Evolutionary conservation across 2,113 vertebrate species (phyloP).

Genomic region (Oryzias melastigma): DNA sequence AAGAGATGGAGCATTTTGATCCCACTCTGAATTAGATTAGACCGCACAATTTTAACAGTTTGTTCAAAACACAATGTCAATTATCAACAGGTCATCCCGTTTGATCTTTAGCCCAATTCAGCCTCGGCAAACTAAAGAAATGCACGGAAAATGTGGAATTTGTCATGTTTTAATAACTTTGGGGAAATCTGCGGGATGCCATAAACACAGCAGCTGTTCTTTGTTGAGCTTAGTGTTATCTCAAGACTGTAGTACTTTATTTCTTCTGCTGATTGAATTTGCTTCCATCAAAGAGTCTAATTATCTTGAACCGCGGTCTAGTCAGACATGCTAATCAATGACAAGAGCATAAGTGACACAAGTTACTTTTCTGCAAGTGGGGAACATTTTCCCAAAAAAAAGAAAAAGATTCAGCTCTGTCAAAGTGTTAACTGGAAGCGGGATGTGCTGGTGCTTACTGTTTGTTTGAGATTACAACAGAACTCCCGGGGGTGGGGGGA

Average conservation of each 20-base stretch:
- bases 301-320: conserved; percentile 30
- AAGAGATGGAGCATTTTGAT: conserved; percentile 73
- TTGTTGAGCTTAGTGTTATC: conserved; percentile 5
- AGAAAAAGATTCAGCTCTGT: conserved; percentile 13
- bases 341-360: conserved; percentile 31
- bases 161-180: conserved; percentile 11
- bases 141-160: conserved; percentile 6
- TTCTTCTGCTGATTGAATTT: conserved; percentile 21
- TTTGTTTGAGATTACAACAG: conserved; percentile 59
- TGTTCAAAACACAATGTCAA: conserved; percentile 64
- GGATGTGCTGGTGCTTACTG: conserved; percentile 36
- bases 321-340: conserved; percentile 42
- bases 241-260: conserved; percentile 13
- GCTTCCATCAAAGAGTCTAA: conserved; percentile 13
- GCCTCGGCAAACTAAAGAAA: conserved; percentile 18
- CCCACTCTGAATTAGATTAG: conserved; percentile 71
- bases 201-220: conserved; percentile 3
- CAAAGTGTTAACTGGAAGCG: conserved; percentile 23
- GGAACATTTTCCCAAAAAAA: conserved; percentile 12
- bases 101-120: conserved; percentile 58
- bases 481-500: conserved; percentile 28
- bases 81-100: conserved; percentile 66
- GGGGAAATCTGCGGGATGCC: neutral
- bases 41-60: conserved; percentile 71
- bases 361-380: conserved; percentile 25